Evolutionary conservation across 2,888 invertebrate species (phyloP).

Genomic region (Cataglyphis altisquamis): DNA sequence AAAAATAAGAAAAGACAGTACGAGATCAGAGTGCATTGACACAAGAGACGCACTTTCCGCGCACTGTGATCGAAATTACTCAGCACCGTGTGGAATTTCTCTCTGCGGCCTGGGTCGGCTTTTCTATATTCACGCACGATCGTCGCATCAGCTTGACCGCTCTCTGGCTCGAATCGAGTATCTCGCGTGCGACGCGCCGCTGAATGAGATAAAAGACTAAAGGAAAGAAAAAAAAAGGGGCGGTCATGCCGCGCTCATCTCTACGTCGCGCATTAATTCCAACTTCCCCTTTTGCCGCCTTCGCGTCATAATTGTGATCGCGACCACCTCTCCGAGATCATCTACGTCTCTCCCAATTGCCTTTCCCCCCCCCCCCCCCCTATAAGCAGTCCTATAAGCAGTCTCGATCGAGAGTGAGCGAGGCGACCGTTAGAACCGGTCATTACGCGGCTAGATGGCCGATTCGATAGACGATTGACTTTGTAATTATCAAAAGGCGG

Average conservation of each 20-base stretch:
- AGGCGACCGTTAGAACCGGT: constrained; percentile 42
- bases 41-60: constrained; percentile 57
- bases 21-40: constrained; percentile 63
- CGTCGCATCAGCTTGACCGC: constrained; percentile 67
- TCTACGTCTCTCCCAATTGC: constrained; percentile 60
- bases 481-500: constrained; percentile 69
- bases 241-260: constrained; percentile 6
- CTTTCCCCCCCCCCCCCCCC: too few relatives aligned
- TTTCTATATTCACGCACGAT: constrained; percentile 71
- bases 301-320: constrained; percentile 36
- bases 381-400: too few relatives aligned
- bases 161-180: constrained; percentile 55
- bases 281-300: constrained; percentile 46
- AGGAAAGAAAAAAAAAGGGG: neutral
- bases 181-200: neutral
- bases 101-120: constrained; percentile 60
- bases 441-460: constrained; percentile 62
- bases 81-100: constrained; percentile 47
- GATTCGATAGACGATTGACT: constrained; percentile 69
- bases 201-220: constrained; percentile 29
- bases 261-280: constrained; percentile 22
- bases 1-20: constrained; percentile 8
- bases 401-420: neutral
- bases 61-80: constrained; percentile 63
- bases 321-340: constrained; percentile 52